Evolutionary conservation across 2,888 invertebrate species (phyloP), one percentile per base, ranked within the genome.

Genomic region (Diplazon laetatorius): DNA sequence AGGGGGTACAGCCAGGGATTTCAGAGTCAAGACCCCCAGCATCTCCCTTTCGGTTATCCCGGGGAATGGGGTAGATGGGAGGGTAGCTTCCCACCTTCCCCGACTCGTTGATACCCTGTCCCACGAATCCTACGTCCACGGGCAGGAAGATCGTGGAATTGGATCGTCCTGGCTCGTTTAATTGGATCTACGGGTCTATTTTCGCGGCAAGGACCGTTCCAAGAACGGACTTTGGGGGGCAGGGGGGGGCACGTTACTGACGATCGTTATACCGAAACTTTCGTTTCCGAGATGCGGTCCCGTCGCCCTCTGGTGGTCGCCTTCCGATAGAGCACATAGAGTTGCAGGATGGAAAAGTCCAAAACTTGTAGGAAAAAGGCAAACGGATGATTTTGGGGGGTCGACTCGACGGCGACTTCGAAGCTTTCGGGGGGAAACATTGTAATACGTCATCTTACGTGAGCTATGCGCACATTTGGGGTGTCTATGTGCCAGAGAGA

Each of bases 141-240:
- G 18, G 37, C 59, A 60, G 35, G 35, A 55, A 71, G 60, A 74
- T 78, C 74, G 59, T 12, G 60, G 42, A 74, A 75, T 78, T 75
- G 71, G 71, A 75, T 57, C 62, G 55, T 62, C 62, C 71, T 63
- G 66, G 62, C 68, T 66, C 71, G 60, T 75, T 78, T 78, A 71
- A 78, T 78, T 78, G 66, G 62, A 78, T 78, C 78, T 71, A 71
- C 70, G 66, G n/a, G 42, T 71, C 62, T 75, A 75, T 78, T 78
- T 75, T 75, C 71, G 74, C 48, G 70, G 71, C 55, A 75, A 42
- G 70, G n/a, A n/a, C n/a, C n/a, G n/a, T n/a, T n/a, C n/a, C n/a
- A n/a, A n/a, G n/a, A n/a, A n/a, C 69, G 70, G 60, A 70, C 65
- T 74, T 78, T 74, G 18, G 37, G 65, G 59, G 63, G 62, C 37